phyloP scores from a whole-genome alignment of 2,797 vertebrate species.

The Phrynocephalus forsythii region DNA sequence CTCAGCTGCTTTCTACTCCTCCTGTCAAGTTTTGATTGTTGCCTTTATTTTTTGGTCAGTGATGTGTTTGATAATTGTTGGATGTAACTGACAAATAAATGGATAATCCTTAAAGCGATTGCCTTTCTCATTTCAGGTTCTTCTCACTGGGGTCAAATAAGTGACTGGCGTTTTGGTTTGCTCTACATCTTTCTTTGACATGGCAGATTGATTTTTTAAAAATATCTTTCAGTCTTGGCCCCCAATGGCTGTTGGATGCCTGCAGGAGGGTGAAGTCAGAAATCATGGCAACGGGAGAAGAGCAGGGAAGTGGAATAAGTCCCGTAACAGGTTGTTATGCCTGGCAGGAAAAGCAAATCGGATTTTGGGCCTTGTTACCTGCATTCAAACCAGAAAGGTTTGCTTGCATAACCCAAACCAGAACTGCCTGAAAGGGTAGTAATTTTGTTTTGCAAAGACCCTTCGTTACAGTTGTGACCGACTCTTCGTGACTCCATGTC shows the following conservation, averaged over 20 bases:
- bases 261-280: background rate
- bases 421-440: background rate
- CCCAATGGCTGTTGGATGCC: background rate
- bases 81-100: slow-evolving; percentile 32
- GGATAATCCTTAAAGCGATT: background rate
- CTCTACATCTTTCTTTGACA: background rate
- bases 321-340: too few relatives aligned
- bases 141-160: background rate
- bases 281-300: too few relatives aligned
- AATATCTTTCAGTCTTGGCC: background rate
- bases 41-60: background rate
- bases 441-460: background rate
- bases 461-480: background rate
- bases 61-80: background rate
- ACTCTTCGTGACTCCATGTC: too few relatives aligned
- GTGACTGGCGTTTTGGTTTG: background rate
- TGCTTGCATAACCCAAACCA: background rate
- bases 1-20: slow-evolving; percentile 25
- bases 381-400: slow-evolving; percentile 47
- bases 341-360: slow-evolving; percentile 20
- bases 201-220: background rate
- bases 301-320: slow-evolving; percentile 9
- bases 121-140: background rate
- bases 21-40: background rate
- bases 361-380: too few relatives aligned